Conservation (phyloP, 2,113 vertebrate species). For the Suricata suricatta region DNA sequence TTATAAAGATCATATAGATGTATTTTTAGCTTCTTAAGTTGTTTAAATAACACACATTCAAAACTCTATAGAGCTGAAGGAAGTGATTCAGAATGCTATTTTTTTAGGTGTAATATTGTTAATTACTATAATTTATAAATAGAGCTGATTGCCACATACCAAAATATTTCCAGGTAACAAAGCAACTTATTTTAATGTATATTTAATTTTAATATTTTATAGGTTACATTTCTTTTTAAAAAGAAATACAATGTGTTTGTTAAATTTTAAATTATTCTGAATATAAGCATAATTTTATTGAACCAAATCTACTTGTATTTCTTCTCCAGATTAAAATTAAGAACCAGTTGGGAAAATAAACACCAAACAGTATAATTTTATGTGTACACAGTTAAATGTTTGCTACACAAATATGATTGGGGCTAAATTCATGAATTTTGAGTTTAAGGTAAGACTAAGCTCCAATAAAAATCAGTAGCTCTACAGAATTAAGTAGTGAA, state of each 20-base stretch:
- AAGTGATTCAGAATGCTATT: not conserved
- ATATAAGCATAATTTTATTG: not conserved
- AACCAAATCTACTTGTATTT: conserved; percentile 40
- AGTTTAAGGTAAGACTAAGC: not conserved
- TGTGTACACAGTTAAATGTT: not conserved
- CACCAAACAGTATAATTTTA: not conserved
- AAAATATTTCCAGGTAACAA: not conserved
- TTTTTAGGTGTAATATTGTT: not conserved
- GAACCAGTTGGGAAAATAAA: not conserved
- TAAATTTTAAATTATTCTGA: not conserved
- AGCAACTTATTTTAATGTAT: not conserved
- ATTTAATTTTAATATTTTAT: not conserved
- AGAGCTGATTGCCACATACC: not conserved
- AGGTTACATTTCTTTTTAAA: not conserved
- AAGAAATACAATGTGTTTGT: not conserved
- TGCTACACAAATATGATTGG: not conserved
- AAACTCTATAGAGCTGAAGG: not conserved
- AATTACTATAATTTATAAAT: not conserved
- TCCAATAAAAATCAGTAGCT: not conserved
- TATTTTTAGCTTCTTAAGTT: not conserved
- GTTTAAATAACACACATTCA: not conserved
- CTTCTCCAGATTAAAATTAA: not conserved
- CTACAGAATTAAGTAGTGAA: not conserved
- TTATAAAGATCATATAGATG: not conserved
- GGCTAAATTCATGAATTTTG: not conserved